Conservation (phyloP, 2,797 vertebrate species). For the Netta rufina region DNA sequence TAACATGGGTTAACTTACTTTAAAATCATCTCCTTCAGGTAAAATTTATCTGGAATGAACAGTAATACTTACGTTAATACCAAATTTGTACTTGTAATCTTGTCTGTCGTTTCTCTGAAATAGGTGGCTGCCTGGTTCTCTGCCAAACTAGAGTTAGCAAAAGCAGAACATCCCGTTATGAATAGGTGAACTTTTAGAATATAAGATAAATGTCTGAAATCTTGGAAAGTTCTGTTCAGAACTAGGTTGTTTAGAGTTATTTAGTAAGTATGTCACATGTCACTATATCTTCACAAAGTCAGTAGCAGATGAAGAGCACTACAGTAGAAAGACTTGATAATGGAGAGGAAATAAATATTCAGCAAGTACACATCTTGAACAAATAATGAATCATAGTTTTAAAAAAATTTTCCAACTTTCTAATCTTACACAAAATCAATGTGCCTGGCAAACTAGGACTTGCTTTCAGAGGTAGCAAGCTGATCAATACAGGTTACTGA, state of each 20-base stretch:
- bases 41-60: not conserved
- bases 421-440: not conserved
- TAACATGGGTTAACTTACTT: not conserved
- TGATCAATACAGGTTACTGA: not conserved
- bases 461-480: not conserved
- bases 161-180: not conserved
- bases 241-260: not conserved
- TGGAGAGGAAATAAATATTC: not conserved
- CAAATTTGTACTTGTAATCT: not conserved
- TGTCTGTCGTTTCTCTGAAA: not conserved
- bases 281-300: not conserved
- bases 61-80: not conserved
- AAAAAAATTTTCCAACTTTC: not conserved
- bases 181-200: rapidly evolving
- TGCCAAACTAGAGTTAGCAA: not conserved
- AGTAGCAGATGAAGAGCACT: not conserved
- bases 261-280: not conserved
- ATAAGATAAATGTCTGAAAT: not conserved
- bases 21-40: not conserved
- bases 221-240: not conserved
- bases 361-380: not conserved
- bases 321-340: not conserved
- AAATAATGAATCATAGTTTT: not conserved
- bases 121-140: not conserved
- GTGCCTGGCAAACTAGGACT: not conserved